A percentile compares a stretch with the other conserved stretches of the same genome.
Evolutionary conservation across 1,140 invertebrate genomes (phyloP).

Genomic region (Ceratina australensis): DNA sequence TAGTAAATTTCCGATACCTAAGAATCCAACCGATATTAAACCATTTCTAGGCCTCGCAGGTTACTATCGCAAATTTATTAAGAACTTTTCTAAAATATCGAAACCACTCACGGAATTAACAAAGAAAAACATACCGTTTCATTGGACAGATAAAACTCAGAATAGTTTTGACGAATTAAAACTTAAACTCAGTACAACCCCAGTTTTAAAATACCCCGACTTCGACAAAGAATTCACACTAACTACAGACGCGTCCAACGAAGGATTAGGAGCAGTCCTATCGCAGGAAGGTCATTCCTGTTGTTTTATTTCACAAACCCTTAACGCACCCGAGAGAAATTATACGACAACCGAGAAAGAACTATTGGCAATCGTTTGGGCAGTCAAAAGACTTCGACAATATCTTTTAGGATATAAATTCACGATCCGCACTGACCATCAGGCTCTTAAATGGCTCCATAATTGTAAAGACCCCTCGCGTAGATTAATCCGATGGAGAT

Average conservation of each 20-base stretch:
- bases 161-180: background rate
- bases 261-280: background rate
- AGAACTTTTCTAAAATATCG: background rate
- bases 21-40: background rate
- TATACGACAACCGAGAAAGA: background rate
- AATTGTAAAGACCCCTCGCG: slow-evolving; percentile 15
- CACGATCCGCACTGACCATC: background rate
- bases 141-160: background rate
- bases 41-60: slow-evolving; percentile 9
- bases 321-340: background rate
- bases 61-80: slow-evolving; percentile 12
- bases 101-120: background rate
- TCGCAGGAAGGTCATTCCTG: slow-evolving; percentile 5
- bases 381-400: background rate
- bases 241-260: background rate
- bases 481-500: slow-evolving; percentile 8
- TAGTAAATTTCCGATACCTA: slow-evolving; percentile 3
- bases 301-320: background rate
- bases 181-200: background rate
- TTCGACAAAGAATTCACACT: background rate
- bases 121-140: background rate
- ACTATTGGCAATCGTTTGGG: slow-evolving; percentile 6
- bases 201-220: background rate
- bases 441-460: background rate
- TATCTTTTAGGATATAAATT: slow-evolving; percentile 6